A percentile compares a stretch with the other conserved stretches of the same genome.
Conservation (phyloP, 2,888 invertebrate species). For the Helicoverpa assulta region DNA sequence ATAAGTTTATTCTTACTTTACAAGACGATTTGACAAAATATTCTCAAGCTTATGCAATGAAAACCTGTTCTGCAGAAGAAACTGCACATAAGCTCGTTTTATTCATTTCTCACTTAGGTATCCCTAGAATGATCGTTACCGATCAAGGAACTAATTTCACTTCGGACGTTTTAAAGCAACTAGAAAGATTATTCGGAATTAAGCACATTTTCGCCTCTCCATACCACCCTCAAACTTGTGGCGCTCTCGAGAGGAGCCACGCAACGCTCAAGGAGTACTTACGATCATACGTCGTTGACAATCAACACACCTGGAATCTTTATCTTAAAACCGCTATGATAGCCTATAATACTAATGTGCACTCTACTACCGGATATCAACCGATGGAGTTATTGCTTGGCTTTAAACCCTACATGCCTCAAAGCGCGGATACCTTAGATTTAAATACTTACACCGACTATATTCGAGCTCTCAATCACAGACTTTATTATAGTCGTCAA, state of each 20-base stretch:
- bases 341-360: conserved; percentile 4
- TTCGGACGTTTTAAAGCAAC: conserved; percentile 8
- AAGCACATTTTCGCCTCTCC: conserved; percentile 17
- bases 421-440: conserved; percentile 8
- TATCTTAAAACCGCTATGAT: conserved; percentile 16
- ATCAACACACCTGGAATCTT: conserved; percentile 8
- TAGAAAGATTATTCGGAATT: conserved; percentile 6
- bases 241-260: conserved; percentile 27
- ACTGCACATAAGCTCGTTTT: conserved; percentile 1
- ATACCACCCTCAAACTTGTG: conserved; percentile 25
- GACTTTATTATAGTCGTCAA: conserved; percentile 9
- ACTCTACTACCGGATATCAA: conserved; percentile 6
- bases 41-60: conserved; percentile 5
- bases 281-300: conserved; percentile 7
- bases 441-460: conserved; percentile 21
- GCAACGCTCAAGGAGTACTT: conserved; percentile 19
- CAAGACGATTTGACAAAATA: conserved; percentile 11
- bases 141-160: conserved; percentile 21
- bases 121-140: conserved; percentile 4
- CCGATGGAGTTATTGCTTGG: conserved; percentile 16
- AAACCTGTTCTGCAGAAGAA: conserved; percentile 9
- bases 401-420: conserved; percentile 15
- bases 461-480: conserved; percentile 11
- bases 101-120: conserved; percentile 12
- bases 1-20: conserved; percentile 2